phyloP scores from a whole-genome alignment of 2,797 vertebrate genomes.

The Sphenodon punctatus region DNA sequence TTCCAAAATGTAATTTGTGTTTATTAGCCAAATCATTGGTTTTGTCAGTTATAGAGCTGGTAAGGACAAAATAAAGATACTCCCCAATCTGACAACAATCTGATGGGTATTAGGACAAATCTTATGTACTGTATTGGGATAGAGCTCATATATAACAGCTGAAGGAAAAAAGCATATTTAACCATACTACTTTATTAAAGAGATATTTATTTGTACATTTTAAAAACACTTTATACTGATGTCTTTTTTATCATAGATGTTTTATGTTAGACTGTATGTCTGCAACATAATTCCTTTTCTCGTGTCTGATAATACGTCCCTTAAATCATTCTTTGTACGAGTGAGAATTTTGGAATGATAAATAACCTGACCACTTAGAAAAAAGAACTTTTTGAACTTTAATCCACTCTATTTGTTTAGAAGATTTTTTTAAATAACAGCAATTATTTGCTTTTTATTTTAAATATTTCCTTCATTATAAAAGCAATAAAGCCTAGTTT shows the following conservation, averaged over 20 bases:
- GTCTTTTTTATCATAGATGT: constrained; percentile 26
- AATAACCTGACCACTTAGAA: constrained; percentile 46
- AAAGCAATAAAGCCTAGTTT: constrained; percentile 75
- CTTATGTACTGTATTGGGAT: constrained; percentile 20
- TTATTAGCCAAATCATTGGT: constrained; percentile 29
- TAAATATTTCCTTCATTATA: constrained; percentile 61
- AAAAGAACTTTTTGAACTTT: constrained; percentile 40
- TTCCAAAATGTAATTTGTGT: constrained; percentile 43
- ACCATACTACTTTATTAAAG: constrained; percentile 39
- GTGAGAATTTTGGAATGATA: constrained; percentile 17
- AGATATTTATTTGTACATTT: constrained; percentile 10
- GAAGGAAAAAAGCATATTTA: constrained; percentile 13
- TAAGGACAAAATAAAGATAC: neutral
- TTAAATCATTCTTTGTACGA: constrained; percentile 11
- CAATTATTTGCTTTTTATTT: constrained; percentile 20
- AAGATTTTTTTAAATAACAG: constrained; percentile 37
- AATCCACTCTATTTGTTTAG: constrained; percentile 36
- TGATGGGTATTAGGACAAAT: constrained; percentile 31
- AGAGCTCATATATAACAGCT: neutral
- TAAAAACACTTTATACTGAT: constrained; percentile 12
- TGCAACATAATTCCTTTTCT: constrained; percentile 7
- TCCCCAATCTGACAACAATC: neutral
- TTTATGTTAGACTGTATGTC: constrained; percentile 38
- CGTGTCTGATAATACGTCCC: constrained; percentile 13
- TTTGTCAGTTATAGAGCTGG: constrained; percentile 28